Percentiles rank a stretch among this genome's conserved stretches.
Conservation (phyloP, 2,888 invertebrate species). For the Aricia artaxerxes region DNA sequence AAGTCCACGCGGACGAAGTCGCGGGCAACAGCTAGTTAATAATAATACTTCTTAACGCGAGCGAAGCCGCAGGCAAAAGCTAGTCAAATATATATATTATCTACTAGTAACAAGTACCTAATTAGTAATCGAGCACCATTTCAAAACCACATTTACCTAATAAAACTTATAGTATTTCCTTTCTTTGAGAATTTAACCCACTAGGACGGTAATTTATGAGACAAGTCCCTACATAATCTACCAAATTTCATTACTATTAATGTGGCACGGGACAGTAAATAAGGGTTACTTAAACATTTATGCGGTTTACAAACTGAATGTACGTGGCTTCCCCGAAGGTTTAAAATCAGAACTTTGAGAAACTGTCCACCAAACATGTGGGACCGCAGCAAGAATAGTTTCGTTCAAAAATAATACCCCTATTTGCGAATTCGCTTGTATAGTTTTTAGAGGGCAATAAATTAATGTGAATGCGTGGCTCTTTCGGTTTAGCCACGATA, state of each 20-base stretch:
- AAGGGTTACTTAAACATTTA: slow-evolving; percentile 29
- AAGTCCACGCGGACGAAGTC: too few species aligned
- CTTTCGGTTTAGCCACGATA: too few species aligned
- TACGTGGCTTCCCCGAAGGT: slow-evolving; percentile 24
- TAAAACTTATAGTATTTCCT: neutral
- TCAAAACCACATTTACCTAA: neutral
- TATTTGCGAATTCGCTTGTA: neutral
- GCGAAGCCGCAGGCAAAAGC: too few species aligned
- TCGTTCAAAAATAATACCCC: slow-evolving; percentile 9
- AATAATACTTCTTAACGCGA: too few species aligned
- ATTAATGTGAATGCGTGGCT: too few species aligned
- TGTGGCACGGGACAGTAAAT: slow-evolving; percentile 29
- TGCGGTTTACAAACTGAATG: slow-evolving; percentile 30
- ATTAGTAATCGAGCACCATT: neutral
- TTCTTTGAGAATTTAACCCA: slow-evolving; percentile 1
- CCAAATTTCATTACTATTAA: slow-evolving; percentile 32
- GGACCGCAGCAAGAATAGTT: slow-evolving; percentile 31
- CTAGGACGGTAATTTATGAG: slow-evolving; percentile 3
- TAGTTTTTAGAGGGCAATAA: neutral
- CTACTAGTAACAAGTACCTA: too few species aligned
- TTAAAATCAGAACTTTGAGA: slow-evolving; percentile 26
- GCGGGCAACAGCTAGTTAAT: too few species aligned
- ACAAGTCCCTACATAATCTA: slow-evolving; percentile 16
- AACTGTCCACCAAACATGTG: slow-evolving; percentile 31
- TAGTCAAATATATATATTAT: neutral